A percentile compares a stretch with the other conserved stretches of the same genome.
These are phyloP conservation scores for Lutjanus campechanus DNA, from an alignment of 2,797 vertebrate species.

Conservation along the genomic window DNA sequence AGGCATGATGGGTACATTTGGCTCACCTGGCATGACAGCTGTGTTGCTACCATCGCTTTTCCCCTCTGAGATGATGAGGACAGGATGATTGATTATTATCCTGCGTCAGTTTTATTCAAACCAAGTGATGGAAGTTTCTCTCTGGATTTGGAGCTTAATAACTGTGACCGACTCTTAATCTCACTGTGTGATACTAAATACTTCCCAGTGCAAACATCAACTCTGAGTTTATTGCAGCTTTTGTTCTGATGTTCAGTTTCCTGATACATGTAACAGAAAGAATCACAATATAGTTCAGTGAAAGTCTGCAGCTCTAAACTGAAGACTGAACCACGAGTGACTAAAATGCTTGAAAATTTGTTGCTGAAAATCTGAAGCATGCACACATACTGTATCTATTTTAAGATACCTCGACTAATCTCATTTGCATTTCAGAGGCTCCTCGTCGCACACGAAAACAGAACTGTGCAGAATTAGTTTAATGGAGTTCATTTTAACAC, in stretches of 20 bases:
- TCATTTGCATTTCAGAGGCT: slow-evolving; percentile 37
- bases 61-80: neutral
- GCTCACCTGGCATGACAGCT: neutral
- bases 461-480: slow-evolving; percentile 15
- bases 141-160: too few relatives aligned
- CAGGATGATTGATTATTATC: neutral
- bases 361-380: neutral
- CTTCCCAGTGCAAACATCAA: neutral
- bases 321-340: neutral
- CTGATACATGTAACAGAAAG: neutral
- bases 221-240: neutral
- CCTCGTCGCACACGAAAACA: neutral
- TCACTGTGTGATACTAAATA: neutral
- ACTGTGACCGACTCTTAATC: neutral
- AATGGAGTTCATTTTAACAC: slow-evolving; percentile 16
- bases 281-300: neutral
- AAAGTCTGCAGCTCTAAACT: neutral
- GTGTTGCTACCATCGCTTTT: neutral
- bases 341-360: neutral
- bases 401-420: slow-evolving; percentile 6
- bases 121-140: neutral
- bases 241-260: neutral
- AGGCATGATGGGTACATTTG: neutral
- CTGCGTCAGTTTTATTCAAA: neutral
- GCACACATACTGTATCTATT: neutral